Percentiles rank a stretch among this genome's conserved stretches.
Conservation (phyloP, 2,888 invertebrate genomes). For the Nematopogon swammerdamellus region DNA sequence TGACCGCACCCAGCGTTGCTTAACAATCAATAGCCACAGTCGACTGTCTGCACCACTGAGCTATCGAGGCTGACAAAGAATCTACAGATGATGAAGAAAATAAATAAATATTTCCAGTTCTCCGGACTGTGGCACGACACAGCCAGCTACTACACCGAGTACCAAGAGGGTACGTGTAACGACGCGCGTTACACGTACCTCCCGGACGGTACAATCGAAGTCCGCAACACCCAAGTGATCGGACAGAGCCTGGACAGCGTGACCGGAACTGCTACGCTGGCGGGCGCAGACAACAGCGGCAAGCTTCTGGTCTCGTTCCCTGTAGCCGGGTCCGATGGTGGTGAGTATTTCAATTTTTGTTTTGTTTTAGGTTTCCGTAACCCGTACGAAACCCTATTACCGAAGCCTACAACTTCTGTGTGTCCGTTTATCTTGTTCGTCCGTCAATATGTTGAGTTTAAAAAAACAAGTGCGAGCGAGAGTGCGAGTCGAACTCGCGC, state of each 20-base stretch:
- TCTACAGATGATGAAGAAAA: too few relatives aligned
- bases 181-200: conserved; percentile 48
- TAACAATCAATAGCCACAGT: too few relatives aligned
- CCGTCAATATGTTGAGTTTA: too few relatives aligned
- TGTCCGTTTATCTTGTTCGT: too few relatives aligned
- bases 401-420: too few relatives aligned
- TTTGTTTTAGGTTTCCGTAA: background rate
- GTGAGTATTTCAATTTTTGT: too few relatives aligned
- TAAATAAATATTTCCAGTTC: conserved; percentile 24
- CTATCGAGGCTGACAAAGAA: too few relatives aligned
- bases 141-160: conserved; percentile 57
- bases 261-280: conserved; percentile 41
- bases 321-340: conserved; percentile 30
- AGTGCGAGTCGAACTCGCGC: too few relatives aligned
- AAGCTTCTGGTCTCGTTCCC: conserved; percentile 54
- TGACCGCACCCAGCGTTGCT: too few relatives aligned
- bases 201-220: conserved; percentile 17
- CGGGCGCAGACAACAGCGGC: conserved; percentile 37
- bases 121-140: conserved; percentile 61
- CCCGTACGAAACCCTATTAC: too few relatives aligned
- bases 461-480: too few relatives aligned
- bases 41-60: too few relatives aligned
- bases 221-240: conserved; percentile 25
- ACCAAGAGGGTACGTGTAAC: conserved; percentile 59
- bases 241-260: conserved; percentile 42